phyloP scores from a whole-genome alignment of 1,140 invertebrate species.

The Apis cerana region DNA sequence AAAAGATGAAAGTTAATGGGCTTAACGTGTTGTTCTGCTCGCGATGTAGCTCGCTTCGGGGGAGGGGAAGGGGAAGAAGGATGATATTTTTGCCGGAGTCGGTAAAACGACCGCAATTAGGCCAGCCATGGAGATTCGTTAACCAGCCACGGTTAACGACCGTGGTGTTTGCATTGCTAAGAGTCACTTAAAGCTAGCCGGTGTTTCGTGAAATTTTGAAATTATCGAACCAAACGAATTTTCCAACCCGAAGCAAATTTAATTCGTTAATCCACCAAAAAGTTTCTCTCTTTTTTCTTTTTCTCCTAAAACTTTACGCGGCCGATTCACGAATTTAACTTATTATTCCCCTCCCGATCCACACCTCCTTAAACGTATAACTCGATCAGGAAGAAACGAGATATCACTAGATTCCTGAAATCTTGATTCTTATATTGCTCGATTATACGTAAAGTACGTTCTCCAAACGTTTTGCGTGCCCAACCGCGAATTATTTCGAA shows the following conservation, averaged over 20 bases:
- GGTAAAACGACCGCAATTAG: constrained; percentile 29
- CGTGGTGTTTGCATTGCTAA: constrained; percentile 29
- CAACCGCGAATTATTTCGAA: too few relatives aligned
- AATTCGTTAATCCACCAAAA: constrained; percentile 55
- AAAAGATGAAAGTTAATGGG: neutral
- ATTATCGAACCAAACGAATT: constrained; percentile 44
- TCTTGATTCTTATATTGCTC: too few relatives aligned
- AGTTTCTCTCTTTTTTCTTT: neutral
- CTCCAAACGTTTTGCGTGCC: too few relatives aligned
- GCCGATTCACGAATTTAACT: constrained; percentile 43
- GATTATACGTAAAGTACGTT: too few relatives aligned
- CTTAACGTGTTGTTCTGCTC: neutral
- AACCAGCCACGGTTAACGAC: constrained; percentile 10
- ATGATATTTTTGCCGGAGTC: constrained; percentile 26
- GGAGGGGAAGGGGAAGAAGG: too few relatives aligned
- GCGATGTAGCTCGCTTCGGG: neutral
- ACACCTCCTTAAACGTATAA: neutral
- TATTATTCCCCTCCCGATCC: neutral
- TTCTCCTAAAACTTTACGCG: constrained; percentile 50
- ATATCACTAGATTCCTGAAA: too few relatives aligned
- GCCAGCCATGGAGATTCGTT: constrained; percentile 20
- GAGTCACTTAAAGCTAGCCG: constrained; percentile 41
- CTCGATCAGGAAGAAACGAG: constrained; percentile 26
- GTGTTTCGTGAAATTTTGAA: constrained; percentile 55
- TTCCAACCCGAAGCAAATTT: constrained; percentile 47